These are phyloP conservation scores for Cinara cedri DNA, from an alignment of 2,888 invertebrate species.

Conservation along the genomic window DNA sequence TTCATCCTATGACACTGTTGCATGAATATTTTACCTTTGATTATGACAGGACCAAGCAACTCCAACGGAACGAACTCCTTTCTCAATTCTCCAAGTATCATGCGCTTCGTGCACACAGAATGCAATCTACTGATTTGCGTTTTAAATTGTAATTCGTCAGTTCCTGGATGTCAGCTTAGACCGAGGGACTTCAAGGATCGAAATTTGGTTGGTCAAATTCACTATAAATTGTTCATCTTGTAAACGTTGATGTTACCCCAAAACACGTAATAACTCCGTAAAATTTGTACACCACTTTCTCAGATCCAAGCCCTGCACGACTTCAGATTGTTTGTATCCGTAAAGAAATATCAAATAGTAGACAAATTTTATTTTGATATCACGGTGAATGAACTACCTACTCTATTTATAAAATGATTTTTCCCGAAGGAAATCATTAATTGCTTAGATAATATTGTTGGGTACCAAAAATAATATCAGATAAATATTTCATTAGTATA, in stretches of 20 bases:
- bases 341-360: too few species aligned
- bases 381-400: too few species aligned
- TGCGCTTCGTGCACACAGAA: constrained; percentile 20
- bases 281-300: constrained; percentile 35
- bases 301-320: constrained; percentile 22
- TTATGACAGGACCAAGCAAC: constrained; percentile 29
- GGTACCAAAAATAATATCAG: too few species aligned
- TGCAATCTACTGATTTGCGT: neutral
- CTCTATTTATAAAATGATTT: too few species aligned
- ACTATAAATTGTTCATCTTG: constrained; percentile 10
- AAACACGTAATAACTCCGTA: neutral
- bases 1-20: constrained; percentile 27
- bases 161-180: constrained; percentile 2
- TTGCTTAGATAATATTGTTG: too few species aligned
- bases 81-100: constrained; percentile 14
- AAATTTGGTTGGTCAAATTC: neutral
- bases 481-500: too few species aligned
- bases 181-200: constrained; percentile 10
- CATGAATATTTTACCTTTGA: constrained; percentile 15
- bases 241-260: neutral
- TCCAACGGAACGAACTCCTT: constrained; percentile 30
- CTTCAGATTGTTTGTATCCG: neutral
- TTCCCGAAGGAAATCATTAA: too few species aligned
- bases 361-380: too few species aligned
- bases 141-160: constrained; percentile 36